phyloP scores from a whole-genome alignment of 2,888 invertebrate species.

The Lasius platythorax region DNA sequence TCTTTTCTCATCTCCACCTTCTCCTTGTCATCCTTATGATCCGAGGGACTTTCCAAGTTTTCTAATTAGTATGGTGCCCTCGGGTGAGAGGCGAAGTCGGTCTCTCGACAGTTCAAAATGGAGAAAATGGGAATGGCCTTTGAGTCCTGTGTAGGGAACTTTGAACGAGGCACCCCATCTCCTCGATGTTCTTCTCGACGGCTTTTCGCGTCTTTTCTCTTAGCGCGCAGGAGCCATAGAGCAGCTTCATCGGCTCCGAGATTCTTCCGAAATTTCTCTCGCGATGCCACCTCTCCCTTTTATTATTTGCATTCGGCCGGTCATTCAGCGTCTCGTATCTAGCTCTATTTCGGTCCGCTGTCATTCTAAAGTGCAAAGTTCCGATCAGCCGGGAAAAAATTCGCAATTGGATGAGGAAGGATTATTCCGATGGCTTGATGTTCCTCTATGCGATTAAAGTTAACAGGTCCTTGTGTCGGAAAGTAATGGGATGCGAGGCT shows the following conservation, averaged over 20 bases:
- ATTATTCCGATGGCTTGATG: conserved; percentile 62
- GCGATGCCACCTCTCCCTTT: conserved; percentile 53
- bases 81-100: conserved; percentile 71
- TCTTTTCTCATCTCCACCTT: conserved; percentile 39
- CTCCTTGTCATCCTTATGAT: conserved; percentile 62
- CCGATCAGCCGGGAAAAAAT: conserved; percentile 33
- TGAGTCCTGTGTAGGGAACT: conserved; percentile 68
- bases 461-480: conserved; percentile 66
- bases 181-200: conserved; percentile 11
- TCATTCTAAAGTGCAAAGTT: conserved; percentile 42
- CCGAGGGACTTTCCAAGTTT: conserved; percentile 76
- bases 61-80: conserved; percentile 80
- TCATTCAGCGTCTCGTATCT: conserved; percentile 52
- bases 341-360: not conserved
- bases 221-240: conserved; percentile 66
- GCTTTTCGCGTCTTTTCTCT: conserved; percentile 22
- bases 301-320: conserved; percentile 62
- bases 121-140: conserved; percentile 70
- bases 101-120: conserved; percentile 72
- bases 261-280: conserved; percentile 47
- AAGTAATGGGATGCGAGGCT: conserved; percentile 64
- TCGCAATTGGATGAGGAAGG: conserved; percentile 33
- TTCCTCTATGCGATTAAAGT: conserved; percentile 71
- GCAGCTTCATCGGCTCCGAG: conserved; percentile 70
- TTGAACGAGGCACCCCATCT: conserved; percentile 47